These are phyloP conservation scores for Rhea pennata DNA, from an alignment of 2,113 vertebrate genomes.

Conservation along the genomic window DNA sequence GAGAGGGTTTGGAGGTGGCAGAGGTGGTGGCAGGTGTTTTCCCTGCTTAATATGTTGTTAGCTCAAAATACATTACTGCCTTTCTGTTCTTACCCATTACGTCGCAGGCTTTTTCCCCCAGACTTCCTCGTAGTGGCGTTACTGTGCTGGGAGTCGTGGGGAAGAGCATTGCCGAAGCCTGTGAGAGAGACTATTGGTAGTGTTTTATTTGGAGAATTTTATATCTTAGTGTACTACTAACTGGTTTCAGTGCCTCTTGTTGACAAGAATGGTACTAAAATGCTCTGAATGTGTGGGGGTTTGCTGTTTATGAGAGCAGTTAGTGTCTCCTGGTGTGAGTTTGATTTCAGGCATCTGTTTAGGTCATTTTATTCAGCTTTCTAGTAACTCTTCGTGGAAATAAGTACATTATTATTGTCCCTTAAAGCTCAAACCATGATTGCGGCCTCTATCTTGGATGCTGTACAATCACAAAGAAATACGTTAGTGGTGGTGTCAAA, in stretches of 20 bases:
- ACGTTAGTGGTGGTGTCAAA: background rate
- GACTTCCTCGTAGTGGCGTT: no score
- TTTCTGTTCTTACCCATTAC: background rate
- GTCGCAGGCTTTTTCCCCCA: fast-evolving
- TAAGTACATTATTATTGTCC: background rate
- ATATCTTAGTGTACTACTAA: background rate
- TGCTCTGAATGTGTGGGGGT: fast-evolving
- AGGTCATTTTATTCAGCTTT: background rate
- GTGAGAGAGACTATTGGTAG: fast-evolving
- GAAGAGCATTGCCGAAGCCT: background rate
- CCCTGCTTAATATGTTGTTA: fast-evolving
- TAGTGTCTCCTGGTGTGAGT: background rate
- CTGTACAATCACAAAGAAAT: background rate
- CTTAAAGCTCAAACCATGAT: background rate
- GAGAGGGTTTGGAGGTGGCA: background rate
- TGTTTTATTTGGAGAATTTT: background rate
- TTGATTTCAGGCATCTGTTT: background rate
- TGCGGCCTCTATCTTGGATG: background rate
- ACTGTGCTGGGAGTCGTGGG: background rate
- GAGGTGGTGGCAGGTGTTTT: background rate
- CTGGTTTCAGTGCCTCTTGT: background rate
- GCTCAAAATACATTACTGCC: fast-evolving
- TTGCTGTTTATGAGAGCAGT: background rate
- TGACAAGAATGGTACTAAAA: fast-evolving
- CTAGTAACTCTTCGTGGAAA: background rate